Percentiles rank a stretch among this genome's conserved stretches.
These are phyloP conservation scores for Gopherus flavomarginatus DNA, from an alignment of 2,113 vertebrate species.

Conservation along the genomic window DNA sequence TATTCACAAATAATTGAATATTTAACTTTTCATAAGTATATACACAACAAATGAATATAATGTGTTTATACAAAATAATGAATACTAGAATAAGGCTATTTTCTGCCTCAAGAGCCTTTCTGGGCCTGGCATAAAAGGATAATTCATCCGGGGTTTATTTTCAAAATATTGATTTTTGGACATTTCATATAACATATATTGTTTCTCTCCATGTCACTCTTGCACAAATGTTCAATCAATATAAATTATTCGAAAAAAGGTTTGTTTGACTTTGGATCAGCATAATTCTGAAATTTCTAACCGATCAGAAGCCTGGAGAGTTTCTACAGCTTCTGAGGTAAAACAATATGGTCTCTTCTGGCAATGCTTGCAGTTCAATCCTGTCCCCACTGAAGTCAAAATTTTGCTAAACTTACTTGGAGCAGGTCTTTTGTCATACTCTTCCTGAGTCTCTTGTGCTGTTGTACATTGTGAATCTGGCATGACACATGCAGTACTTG, in stretches of 20 bases:
- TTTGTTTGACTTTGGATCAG: not conserved
- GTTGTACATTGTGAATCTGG: not conserved
- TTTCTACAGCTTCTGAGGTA: not conserved
- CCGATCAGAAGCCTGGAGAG: not conserved
- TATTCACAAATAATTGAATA: not conserved
- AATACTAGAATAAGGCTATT: not conserved
- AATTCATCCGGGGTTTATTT: not conserved
- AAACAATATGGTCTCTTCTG: not conserved
- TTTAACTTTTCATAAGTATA: not conserved
- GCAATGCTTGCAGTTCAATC: not conserved
- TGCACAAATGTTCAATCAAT: not conserved
- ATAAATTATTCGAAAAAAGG: not conserved
- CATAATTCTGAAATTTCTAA: not conserved
- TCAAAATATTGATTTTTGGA: not conserved
- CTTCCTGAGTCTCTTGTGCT: not conserved
- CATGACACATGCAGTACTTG: not conserved
- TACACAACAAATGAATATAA: not conserved
- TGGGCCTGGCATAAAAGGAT: not conserved
- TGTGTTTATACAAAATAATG: not conserved
- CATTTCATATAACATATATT: not conserved
- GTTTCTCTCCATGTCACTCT: not conserved
- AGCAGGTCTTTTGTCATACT: not conserved
- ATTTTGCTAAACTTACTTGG: not conserved
- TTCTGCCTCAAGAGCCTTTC: not conserved
- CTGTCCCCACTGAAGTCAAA: not conserved